Base-by-base conservation (phyloP, 1,140 invertebrate species). In the Tetramorium parvispinum region DNA sequence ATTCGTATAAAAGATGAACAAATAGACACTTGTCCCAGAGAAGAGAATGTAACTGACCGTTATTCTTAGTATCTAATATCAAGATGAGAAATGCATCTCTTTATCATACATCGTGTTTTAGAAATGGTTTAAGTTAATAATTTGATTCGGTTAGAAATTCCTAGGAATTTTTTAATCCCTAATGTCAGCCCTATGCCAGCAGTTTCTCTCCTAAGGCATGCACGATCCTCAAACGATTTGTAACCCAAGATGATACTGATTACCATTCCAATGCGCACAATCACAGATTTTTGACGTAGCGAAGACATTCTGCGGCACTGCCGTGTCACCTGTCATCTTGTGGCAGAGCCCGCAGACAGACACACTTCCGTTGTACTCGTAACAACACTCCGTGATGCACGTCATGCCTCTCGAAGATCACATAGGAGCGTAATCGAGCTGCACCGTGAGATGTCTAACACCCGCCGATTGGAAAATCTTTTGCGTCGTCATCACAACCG, bases 401-500 rank as follows among this genome's bases (percentile, higher is more conserved):
- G 51, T 77, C 63, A 21, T 46, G 8, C 83, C 55, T 82, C 76
- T 93, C 49, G 46, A 85, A 63, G 92, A 96, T 97, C 97, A 98
- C 96, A 97, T 97, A 10, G 97, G 97, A 59, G 97, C 97, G 94
- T 98, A 99, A 94, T 99, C 98, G 73, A 99, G 96, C 94, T 99
- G 98, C 55, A 99, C 97, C 89, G 98, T 98, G 2, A 99, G 95
- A 92, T 99, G 98, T 94, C 97, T 97, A 3, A 99, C 98, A 46
- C 98, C 98, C 81, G 97, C 97, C 57, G 97, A 96, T 83, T 97
- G 97, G 95, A 99, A 99, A 92, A 99, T 99, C 96, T 98, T 98
- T 88, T 99, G 98, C 10, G 98, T 98, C 92, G 99, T 98, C 88
- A 97, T 97, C 0, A 98, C 96, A 37, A 99, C 97, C 93, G 99